Evolutionary conservation across 2,113 vertebrate genomes (phyloP).

Genomic region (Galeopterus variegatus): DNA sequence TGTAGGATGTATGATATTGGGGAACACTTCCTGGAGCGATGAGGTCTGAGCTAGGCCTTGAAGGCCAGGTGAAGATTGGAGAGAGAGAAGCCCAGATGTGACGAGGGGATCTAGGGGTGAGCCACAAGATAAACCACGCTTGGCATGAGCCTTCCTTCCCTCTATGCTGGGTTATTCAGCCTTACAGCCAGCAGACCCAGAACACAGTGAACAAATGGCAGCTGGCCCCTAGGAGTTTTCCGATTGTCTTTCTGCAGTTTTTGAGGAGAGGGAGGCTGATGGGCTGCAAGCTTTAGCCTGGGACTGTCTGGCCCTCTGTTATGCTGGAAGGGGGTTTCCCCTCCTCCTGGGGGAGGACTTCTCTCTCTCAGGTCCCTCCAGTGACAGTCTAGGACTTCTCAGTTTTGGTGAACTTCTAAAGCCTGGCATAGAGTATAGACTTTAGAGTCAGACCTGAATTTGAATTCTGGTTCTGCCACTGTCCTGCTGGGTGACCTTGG

Average conservation of each 20-base stretch:
- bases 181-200: neutral
- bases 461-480: conserved; percentile 9
- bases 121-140: neutral
- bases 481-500: neutral
- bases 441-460: neutral
- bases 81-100: neutral
- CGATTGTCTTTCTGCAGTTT: neutral
- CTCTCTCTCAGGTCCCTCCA: neutral
- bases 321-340: neutral
- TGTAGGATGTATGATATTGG: neutral
- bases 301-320: neutral
- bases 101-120: neutral
- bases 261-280: neutral
- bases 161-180: neutral
- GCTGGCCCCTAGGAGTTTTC: neutral
- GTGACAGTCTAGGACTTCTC: neutral
- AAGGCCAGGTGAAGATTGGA: neutral
- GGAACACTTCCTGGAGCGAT: neutral
- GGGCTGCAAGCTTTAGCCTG: neutral
- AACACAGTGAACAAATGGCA: neutral
- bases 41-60: neutral
- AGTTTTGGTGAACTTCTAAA: conserved; percentile 1
- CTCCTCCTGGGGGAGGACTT: neutral
- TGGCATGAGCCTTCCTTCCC: neutral
- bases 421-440: neutral